Base-by-base conservation (phyloP, 2,797 vertebrate genomes). In the Enteromius argenteus region DNA sequence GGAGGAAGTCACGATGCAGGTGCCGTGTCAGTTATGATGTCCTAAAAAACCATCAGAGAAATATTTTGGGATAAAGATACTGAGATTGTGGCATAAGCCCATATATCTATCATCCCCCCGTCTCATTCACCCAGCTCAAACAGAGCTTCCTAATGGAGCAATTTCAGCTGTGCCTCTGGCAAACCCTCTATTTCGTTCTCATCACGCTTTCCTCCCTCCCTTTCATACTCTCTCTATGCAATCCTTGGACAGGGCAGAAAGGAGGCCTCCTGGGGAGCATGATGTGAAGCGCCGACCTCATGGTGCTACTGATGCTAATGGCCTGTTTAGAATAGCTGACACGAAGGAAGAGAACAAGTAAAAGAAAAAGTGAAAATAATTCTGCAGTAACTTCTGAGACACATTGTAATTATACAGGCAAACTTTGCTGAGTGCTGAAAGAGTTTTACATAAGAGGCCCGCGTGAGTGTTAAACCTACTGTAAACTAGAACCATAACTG, bases 151-250 rank as follows among this genome's bases (percentile, higher is more conserved):
- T 94, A 94, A 94, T 94, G 85, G 92, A 92, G 85, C 92, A 92
- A 93, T 94, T 94, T 93, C 88, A 90, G 90, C 91, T 87, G 79
- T 74, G 92, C 93, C 92, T 90, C 88, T 51, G 90, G 92, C 91
- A 85, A 91, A 89, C 88, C 88, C 86, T 90, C 74, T 88, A 86
- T 87, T 92, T 90, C 91, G 62, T 90, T 77, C 46, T 64, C 66
- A 37, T 74, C 78, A 49, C 46, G 44, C 23, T 19, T 35, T 71
- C 64, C 49, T 46, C 78, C 27, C 58, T 77, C 46, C 30, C 46
- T 56, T 81, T 68, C 81, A 35, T 46, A 66, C 19, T 46, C 30
- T 42, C 77, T 64, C 51, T 30, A 23, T 60, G 76, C 66, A 58
- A 17, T 64, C 82, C 68, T 58, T 80, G 75, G 72, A 82, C 68